Evolutionary conservation across 2,888 invertebrate species (phyloP), one percentile per base, ranked within the genome.

Genomic region (Agapostemon virescens): DNA sequence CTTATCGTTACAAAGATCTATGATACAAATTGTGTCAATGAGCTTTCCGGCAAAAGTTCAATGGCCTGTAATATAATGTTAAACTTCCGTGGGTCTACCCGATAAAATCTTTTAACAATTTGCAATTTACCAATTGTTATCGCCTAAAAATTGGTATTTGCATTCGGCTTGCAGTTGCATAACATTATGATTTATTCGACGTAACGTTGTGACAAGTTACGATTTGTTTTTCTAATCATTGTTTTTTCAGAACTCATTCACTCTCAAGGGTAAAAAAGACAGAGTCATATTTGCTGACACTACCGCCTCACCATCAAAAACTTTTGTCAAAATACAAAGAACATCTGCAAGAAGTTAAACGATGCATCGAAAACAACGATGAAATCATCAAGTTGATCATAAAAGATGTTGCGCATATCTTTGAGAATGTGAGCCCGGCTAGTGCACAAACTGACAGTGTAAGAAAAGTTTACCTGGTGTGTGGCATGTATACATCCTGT

Each of bases 341-440:
- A 3, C 97, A 98, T 91, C 93, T 98, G 63, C 93, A 95, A 36
- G 94, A 95, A 76, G 95, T 98, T 70, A 95, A 96, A 89, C 94
- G 94, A 72, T 97, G 98, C 90, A 95, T 98, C 61, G 96, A 97
- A 84, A 96, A 96, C 15, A 96, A 96, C 90, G 94, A 95, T 67
- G 93, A 93, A 64, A 94, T 95, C 30, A 95, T 95, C 6, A 95
- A 96, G 79, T 92, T 96, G 36, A 96, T 98, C 61, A 95, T 97
- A 63, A 94, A 96, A 90, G 95, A 97, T 92, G 97, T 96, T n/a
- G 95, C 96, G 68, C 95, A 95, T 49, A 96, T 98, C 93, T 98
- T 98, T 92, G 97, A 97, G 92, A 98, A 97, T 91, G 95, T 95
- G 52, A 92, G 90, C 78, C 93, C 91, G 74, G 82, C 89, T 55